A percentile compares a stretch with the other conserved stretches of the same genome.
Conservation (phyloP, 2,888 invertebrate genomes). For the Hofmannophila pseudospretella region DNA sequence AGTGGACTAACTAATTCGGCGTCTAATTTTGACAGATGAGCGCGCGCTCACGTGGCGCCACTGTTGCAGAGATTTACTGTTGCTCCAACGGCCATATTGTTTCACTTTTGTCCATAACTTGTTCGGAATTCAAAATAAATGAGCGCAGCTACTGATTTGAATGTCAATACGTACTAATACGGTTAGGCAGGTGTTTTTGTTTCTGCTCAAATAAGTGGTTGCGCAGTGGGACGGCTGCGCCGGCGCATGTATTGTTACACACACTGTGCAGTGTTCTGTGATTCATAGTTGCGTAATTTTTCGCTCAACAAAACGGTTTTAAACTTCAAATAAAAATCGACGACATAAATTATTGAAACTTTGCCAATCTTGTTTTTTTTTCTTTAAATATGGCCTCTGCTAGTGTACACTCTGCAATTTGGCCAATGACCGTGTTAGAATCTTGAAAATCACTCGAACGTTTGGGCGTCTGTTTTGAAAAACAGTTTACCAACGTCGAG, state of each 20-base stretch:
- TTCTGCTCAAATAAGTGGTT: conserved; percentile 54
- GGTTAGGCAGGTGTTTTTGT: conserved; percentile 61
- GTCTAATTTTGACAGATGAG: conserved; percentile 65
- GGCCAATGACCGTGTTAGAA: too few relatives aligned
- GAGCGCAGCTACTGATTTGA: conserved; percentile 71
- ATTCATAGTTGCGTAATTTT: too few relatives aligned
- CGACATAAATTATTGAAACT: too few relatives aligned
- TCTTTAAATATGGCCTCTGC: too few relatives aligned
- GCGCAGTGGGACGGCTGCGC: conserved; percentile 12
- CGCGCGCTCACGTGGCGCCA: conserved; percentile 62
- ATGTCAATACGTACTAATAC: conserved; percentile 68
- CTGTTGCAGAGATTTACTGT: conserved; percentile 68
- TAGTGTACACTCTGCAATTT: too few relatives aligned
- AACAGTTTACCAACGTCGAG: too few relatives aligned
- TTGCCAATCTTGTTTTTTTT: too few relatives aligned
- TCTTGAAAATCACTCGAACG: too few relatives aligned
- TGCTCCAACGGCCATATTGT: conserved; percentile 72
- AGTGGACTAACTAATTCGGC: conserved; percentile 43
- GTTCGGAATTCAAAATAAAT: conserved; percentile 69
- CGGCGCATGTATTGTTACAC: background rate
- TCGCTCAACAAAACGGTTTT: too few relatives aligned
- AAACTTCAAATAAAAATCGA: too few relatives aligned
- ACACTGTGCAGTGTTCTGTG: conserved; percentile 8
- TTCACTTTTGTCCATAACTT: conserved; percentile 52
- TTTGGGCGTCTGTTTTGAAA: too few relatives aligned